Conservation (phyloP, 1,140 invertebrate species). For the Drosophila nikananu region DNA sequence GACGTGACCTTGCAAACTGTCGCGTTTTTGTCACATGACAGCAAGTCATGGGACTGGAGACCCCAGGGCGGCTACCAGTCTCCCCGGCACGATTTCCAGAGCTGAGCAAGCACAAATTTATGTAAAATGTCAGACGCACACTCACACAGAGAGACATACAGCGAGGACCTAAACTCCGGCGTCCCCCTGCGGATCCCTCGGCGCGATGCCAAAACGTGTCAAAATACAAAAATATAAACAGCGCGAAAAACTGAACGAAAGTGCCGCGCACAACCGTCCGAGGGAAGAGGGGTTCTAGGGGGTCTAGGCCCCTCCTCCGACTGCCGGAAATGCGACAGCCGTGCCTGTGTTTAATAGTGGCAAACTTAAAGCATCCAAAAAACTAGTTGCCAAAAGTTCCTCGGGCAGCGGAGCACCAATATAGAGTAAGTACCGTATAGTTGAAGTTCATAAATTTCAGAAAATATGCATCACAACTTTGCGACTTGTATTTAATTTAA, state of each 20-base stretch:
- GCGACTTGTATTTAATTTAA: background rate
- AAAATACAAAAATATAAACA: slow-evolving; percentile 82
- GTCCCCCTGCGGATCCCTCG: slow-evolving; percentile 2
- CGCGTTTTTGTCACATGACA: slow-evolving; percentile 81
- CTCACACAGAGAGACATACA: slow-evolving; percentile 4
- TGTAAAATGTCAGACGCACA: slow-evolving; percentile 72
- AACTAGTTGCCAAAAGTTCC: slow-evolving; percentile 19
- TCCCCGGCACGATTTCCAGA: slow-evolving; percentile 56
- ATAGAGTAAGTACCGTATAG: slow-evolving; percentile 4
- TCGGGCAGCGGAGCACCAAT: background rate
- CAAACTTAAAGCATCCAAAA: slow-evolving; percentile 52
- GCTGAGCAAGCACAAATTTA: slow-evolving; percentile 73
- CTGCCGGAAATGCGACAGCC: slow-evolving; percentile 54
- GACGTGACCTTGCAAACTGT: slow-evolving; percentile 82
- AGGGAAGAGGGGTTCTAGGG: background rate
- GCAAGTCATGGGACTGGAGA: slow-evolving; percentile 59
- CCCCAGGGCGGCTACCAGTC: slow-evolving; percentile 29
- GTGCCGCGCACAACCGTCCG: slow-evolving; percentile 29
- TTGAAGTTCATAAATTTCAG: slow-evolving; percentile 4
- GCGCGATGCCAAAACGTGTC: slow-evolving; percentile 77
- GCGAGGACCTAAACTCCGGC: slow-evolving; percentile 17
- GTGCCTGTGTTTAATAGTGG: slow-evolving; percentile 15
- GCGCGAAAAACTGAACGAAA: slow-evolving; percentile 71
- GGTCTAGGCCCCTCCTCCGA: slow-evolving; percentile 9
- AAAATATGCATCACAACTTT: background rate